Conservation (phyloP, 2,888 invertebrate genomes). For the Pollenia labialis region DNA sequence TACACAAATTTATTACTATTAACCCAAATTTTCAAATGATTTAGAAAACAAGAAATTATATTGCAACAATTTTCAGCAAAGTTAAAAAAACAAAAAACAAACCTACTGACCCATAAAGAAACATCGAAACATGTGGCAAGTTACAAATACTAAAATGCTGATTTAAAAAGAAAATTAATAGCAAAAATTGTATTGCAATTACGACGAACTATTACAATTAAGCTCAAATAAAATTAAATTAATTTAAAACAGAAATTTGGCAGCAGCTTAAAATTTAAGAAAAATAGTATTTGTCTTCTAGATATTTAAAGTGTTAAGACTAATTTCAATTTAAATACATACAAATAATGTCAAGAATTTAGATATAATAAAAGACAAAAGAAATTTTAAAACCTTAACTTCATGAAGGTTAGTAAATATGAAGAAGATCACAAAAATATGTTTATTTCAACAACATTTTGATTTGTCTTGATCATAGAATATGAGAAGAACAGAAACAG, state of each 20-base stretch:
- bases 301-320: too few relatives aligned
- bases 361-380: neutral
- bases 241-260: neutral
- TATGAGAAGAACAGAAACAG: too few relatives aligned
- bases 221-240: neutral
- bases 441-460: too few relatives aligned
- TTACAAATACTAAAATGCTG: neutral
- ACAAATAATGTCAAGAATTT: slow-evolving; percentile 1
- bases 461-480: too few relatives aligned
- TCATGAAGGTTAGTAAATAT: too few relatives aligned
- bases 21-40: slow-evolving; percentile 62
- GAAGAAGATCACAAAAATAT: too few relatives aligned
- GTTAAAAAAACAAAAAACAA: slow-evolving; percentile 5
- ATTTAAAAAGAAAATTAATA: neutral
- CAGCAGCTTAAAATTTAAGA: neutral
- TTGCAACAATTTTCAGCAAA: slow-evolving; percentile 17
- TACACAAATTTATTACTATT: slow-evolving; percentile 63
- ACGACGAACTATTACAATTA: neutral
- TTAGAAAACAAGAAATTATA: slow-evolving; percentile 46
- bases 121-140: slow-evolving; percentile 37
- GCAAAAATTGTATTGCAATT: slow-evolving; percentile 1
- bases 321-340: neutral
- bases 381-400: too few relatives aligned
- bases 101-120: slow-evolving; percentile 15
- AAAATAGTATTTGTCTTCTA: neutral